Evolutionary conservation across 1,140 invertebrate genomes (phyloP), one percentile per base, ranked within the genome.

Genomic region (Formica selysi): DNA sequence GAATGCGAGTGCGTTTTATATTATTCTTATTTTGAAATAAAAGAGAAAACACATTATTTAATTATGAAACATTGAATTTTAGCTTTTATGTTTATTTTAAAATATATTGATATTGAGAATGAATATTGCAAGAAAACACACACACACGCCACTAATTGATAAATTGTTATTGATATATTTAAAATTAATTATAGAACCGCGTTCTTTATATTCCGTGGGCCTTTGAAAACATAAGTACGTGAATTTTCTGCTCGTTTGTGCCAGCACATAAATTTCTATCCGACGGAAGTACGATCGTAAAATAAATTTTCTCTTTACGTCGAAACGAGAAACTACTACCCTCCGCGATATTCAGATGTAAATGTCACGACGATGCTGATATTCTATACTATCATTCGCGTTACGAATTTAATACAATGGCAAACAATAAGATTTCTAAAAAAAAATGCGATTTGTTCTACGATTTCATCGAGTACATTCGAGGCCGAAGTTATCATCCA

Each of bases 221-320:
- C 11, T 48, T 19, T 65, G 38, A 22, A 62, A 54, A 48, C 29
- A 22, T 36, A 26, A 44, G 62, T 51, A 65, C 54, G 8, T 8
- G 38, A 57, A 85, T 79, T 67, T 65, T 70, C 32, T 29, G 3
- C 29, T 57, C 57, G 22, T 65, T 85, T 81, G 26, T 74, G 74
- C 78, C 67, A 64, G 73, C 29, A 70, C 26, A 61, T 51, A 44
- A 61, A 78, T 89, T 59, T 57, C 19, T 85, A 48, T 88, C 59
- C 79, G 57, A 32, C 19, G 68, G 36, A 3, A 29, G n/a, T 41
- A 32, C 26, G 19, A 36, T 48, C 11, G 73, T 57, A 57, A 89
- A 84, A 81, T 86, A 89, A 89, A 89, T 89, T 70, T 57, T 64
- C 59, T 73, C 65, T 65, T 54, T 32, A 26, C 29, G 67, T 71